Base-by-base conservation (phyloP, 2,888 invertebrate genomes). In the Luffia ferchaultella region DNA sequence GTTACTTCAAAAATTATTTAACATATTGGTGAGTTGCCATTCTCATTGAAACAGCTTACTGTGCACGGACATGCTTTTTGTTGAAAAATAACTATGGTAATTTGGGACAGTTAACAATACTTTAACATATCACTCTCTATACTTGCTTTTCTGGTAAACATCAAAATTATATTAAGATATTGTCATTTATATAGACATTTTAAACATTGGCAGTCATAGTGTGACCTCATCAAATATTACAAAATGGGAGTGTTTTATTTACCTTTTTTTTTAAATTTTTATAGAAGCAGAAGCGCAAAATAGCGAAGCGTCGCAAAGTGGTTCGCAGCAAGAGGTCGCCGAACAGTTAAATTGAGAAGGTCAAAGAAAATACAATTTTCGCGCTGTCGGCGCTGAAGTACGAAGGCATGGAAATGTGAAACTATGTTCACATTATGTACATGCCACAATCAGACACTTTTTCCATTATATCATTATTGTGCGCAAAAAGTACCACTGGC, bases 1-100 rank as follows among this genome's bases (percentile, higher is more conserved):
- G 82, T 77, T 72, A 60, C 77, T 63, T 71, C 78, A 66, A 83
- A 83, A 78, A 59, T 78, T 64, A 57, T 79, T 67, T 82, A 79
- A 68, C 63, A 54, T 54, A n/a, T 70, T 62, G 76, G 78, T 77
- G 73, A 78, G 79, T 78, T 41, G 20, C 50, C 46, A 19, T 15
- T 52, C 42, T 12, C 17, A 18, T 20, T 5, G 3, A 16, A 18
- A 53, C 53, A 52, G 64, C 62, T 65, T 67, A 44, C 53, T 60
- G 56, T 64, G 62, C 57, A 56, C 53, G 53, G 42, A 12, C 12
- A 30, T 30, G 30, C 30, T 7, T 30, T n/a, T n/a, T n/a, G n/a
- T n/a, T n/a, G n/a, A n/a, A n/a, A n/a, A n/a, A n/a, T n/a, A n/a
- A n/a, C n/a, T n/a, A n/a, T n/a, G n/a, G n/a, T n/a, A n/a, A n/a